phyloP scores from a whole-genome alignment of 2,888 invertebrate species.

The Leptopilina drosophilae region DNA sequence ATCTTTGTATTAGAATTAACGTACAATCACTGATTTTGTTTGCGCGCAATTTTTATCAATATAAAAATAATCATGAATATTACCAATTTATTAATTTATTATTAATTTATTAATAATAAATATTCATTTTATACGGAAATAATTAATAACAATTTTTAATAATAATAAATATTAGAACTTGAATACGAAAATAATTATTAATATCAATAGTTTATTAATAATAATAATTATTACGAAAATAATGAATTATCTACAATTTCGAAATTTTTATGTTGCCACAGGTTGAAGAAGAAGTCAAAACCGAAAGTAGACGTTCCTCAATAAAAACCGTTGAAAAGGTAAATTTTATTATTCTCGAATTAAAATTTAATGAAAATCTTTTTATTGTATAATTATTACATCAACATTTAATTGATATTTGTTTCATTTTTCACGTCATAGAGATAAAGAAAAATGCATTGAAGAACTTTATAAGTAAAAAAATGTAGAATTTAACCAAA shows the following conservation, averaged over 20 bases:
- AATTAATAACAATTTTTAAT: no score
- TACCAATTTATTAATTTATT: no score
- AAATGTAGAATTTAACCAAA: neutral
- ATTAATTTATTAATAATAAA: no score
- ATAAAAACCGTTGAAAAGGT: conserved; percentile 64
- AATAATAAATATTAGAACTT: no score
- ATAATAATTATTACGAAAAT: no score
- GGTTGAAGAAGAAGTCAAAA: conserved; percentile 77
- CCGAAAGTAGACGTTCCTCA: conserved; percentile 78
- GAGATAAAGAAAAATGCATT: conserved; percentile 19
- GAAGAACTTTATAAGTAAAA: conserved; percentile 6
- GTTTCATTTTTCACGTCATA: neutral
- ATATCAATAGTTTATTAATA: no score
- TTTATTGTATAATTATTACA: no score
- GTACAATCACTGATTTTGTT: neutral
- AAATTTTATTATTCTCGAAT: neutral
- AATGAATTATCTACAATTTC: neutral
- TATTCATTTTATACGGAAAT: no score
- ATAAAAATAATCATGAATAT: neutral
- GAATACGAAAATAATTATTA: no score
- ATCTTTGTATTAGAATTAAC: neutral
- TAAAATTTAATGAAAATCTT: no score
- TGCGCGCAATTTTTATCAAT: neutral
- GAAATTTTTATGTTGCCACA: conserved; percentile 47
- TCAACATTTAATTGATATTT: no score